phyloP scores from a whole-genome alignment of 2,888 invertebrate species.

The Eupithecia tripunctaria region DNA sequence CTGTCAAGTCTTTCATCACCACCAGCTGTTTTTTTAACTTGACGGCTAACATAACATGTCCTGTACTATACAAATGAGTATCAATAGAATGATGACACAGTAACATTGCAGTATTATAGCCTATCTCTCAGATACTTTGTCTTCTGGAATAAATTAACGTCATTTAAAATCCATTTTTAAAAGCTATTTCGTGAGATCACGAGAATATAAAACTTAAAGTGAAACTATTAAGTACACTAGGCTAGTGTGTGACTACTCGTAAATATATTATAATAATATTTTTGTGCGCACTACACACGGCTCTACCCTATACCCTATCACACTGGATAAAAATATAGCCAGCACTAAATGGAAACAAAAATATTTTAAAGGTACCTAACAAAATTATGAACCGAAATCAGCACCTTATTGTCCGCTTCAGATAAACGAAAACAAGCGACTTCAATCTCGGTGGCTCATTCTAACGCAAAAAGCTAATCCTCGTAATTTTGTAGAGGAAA shows the following conservation, averaged over 20 bases:
- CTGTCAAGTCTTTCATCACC: neutral
- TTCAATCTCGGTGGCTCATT: conserved; percentile 2
- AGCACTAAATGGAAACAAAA: neutral
- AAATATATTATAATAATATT: no score
- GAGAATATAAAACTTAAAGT: neutral
- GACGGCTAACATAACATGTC: neutral
- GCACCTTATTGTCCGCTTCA: neutral
- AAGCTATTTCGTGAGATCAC: neutral
- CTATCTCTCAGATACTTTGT: neutral
- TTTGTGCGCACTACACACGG: no score
- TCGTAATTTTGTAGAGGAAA: conserved; percentile 28
- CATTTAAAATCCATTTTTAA: neutral
- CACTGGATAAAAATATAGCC: neutral
- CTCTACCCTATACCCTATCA: no score
- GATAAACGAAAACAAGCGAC: neutral
- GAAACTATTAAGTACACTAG: no score
- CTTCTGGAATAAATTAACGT: neutral
- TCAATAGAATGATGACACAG: no score
- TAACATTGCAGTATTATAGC: no score
- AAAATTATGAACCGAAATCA: neutral
- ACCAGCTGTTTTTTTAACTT: no score
- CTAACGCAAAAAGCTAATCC: conserved; percentile 13
- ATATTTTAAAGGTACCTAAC: neutral
- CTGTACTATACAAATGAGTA: neutral
- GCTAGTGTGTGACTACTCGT: no score